Percentiles rank a stretch among this genome's conserved stretches.
These are phyloP conservation scores for Aphidius colemani DNA, from an alignment of 2,888 invertebrate genomes.

Conservation along the genomic window DNA sequence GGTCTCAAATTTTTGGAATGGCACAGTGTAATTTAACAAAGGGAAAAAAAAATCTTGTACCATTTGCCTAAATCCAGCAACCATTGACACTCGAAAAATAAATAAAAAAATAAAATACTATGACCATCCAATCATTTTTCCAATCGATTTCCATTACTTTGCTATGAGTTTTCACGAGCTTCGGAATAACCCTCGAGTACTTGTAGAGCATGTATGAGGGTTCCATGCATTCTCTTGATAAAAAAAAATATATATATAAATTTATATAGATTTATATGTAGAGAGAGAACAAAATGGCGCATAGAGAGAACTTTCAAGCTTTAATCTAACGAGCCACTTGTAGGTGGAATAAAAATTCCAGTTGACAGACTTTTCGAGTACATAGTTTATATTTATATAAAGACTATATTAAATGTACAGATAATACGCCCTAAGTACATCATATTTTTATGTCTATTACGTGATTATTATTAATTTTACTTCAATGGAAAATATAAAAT, in stretches of 20 bases:
- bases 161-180: slow-evolving; percentile 6
- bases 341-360: slow-evolving; percentile 39
- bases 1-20: background rate
- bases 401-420: background rate
- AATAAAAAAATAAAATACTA: slow-evolving; percentile 4
- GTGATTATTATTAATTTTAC: too few relatives aligned
- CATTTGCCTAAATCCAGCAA: slow-evolving; percentile 19
- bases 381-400: too few relatives aligned
- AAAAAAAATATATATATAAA: background rate
- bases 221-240: background rate
- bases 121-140: slow-evolving; percentile 36
- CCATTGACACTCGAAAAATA: slow-evolving; percentile 29
- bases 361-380: slow-evolving; percentile 17
- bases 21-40: slow-evolving; percentile 7
- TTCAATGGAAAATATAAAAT: too few relatives aligned
- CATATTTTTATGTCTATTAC: too few relatives aligned
- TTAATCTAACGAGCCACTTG: slow-evolving; percentile 44
- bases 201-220: slow-evolving; percentile 9
- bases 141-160: slow-evolving; percentile 39
- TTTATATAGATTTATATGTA: too few relatives aligned
- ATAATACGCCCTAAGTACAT: too few relatives aligned
- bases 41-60: slow-evolving; percentile 7
- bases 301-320: too few relatives aligned
- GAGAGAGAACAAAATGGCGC: slow-evolving; percentile 4
- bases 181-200: slow-evolving; percentile 9